phyloP scores from a whole-genome alignment of 2,113 vertebrate species.

The Corythoichthys intestinalis region DNA sequence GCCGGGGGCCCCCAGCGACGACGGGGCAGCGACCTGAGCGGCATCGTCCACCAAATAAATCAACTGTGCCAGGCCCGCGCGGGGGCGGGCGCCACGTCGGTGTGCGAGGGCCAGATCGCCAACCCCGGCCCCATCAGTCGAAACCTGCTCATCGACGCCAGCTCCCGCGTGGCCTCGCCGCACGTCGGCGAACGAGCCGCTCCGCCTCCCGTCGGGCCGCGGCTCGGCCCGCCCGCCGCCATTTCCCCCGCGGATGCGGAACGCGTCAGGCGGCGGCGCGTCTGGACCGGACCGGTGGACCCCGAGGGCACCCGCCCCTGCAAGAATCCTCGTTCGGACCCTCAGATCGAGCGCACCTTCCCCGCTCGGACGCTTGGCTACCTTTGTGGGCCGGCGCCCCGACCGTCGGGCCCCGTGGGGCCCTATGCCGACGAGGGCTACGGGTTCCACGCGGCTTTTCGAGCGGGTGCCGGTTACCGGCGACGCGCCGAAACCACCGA shows the following conservation, averaged over 20 bases:
- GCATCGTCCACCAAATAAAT: constrained; percentile 98
- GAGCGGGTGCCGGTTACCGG: constrained; percentile 84
- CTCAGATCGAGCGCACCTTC: constrained; percentile 69
- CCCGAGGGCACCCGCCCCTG: constrained; percentile 80
- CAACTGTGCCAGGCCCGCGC: constrained; percentile 97
- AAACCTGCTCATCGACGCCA: constrained; percentile 95
- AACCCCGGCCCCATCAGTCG: constrained; percentile 98
- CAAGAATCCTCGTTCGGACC: constrained; percentile 76
- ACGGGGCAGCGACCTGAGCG: constrained; percentile 89
- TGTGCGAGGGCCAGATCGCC: constrained; percentile 97
- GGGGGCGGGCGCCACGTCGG: constrained; percentile 90
- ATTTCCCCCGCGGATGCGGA: constrained; percentile 82
- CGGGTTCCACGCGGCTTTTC: constrained; percentile 67
- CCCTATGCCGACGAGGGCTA: constrained; percentile 89
- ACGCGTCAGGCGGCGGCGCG: constrained; percentile 82
- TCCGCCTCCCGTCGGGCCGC: constrained; percentile 71
- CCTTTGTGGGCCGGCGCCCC: constrained; percentile 82
- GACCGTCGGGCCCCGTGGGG: constrained; percentile 81
- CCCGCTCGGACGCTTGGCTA: constrained; percentile 78
- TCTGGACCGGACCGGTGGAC: constrained; percentile 92
- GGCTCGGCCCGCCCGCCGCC: constrained; percentile 72
- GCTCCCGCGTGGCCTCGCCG: constrained; percentile 91
- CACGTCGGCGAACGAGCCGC: constrained; percentile 63
- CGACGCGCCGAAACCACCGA: constrained; percentile 83
- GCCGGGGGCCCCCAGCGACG: constrained; percentile 91